phyloP scores from a whole-genome alignment of 2,113 vertebrate species.

The Sminthopsis crassicaudata region DNA sequence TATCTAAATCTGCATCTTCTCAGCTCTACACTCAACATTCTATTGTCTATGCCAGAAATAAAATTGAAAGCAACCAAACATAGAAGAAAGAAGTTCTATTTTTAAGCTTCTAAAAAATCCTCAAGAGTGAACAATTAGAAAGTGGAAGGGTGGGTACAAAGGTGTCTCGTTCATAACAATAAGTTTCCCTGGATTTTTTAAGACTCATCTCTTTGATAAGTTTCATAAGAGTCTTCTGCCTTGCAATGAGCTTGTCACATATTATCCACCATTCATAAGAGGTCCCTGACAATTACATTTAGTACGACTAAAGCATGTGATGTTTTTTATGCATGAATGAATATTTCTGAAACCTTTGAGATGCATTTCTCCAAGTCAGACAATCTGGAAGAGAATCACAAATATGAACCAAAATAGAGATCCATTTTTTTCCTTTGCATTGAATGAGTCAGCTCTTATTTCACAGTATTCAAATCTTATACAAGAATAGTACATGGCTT shows the following conservation, averaged over 20 bases:
- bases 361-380: conserved; percentile 52
- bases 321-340: conserved; percentile 26
- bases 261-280: rapidly evolving
- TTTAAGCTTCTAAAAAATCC: not conserved
- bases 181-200: not conserved
- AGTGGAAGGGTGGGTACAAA: not conserved
- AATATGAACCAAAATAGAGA: conserved; percentile 60
- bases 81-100: conserved; percentile 15
- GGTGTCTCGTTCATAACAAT: not conserved
- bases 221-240: not conserved
- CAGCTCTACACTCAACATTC: not conserved
- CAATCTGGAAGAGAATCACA: conserved; percentile 56
- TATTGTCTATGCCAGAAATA: not conserved
- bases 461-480: conserved; percentile 38
- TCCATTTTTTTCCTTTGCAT: conserved; percentile 41
- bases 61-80: conserved; percentile 1
- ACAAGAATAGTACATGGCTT: conserved; percentile 63
- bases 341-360: conserved; percentile 49
- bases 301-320: not conserved
- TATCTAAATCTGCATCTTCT: not conserved
- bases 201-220: not conserved
- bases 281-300: not conserved
- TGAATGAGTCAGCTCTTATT: conserved; percentile 66
- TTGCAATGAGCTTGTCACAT: not conserved
- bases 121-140: conserved; percentile 8